Evolutionary conservation across 2,113 vertebrate genomes (phyloP).

Genomic region (Eulacestoma nigropectus): DNA sequence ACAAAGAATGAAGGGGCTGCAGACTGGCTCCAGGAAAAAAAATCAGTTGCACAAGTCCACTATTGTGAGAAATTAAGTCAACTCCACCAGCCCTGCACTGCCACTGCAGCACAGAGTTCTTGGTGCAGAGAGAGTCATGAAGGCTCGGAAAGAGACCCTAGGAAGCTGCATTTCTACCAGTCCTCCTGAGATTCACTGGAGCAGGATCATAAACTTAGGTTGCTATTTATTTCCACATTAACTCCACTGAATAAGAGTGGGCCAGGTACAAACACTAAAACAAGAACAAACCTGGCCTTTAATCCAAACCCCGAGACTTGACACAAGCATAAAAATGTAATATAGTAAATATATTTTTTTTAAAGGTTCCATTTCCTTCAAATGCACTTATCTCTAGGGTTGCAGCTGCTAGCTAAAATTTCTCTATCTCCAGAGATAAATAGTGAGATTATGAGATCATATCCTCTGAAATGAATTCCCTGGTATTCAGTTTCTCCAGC

Average conservation of each 20-base stretch:
- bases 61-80: not conserved
- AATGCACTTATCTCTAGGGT: constrained; percentile 12
- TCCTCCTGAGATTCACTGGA: not conserved
- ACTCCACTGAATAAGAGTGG: not conserved
- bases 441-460: constrained; percentile 41
- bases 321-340: not conserved
- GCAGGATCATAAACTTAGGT: not conserved
- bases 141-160: not conserved
- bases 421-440: constrained; percentile 44
- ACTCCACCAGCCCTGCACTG: not conserved
- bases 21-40: not conserved
- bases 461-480: constrained; percentile 33
- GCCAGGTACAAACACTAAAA: not conserved
- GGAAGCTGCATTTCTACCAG: not conserved
- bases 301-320: not conserved
- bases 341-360: not conserved
- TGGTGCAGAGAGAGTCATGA: not conserved
- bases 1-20: not conserved
- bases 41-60: not conserved
- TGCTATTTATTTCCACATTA: not conserved
- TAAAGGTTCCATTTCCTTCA: not conserved
- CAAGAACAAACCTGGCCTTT: not conserved
- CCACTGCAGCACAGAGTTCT: not conserved
- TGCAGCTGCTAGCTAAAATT: constrained; percentile 17
- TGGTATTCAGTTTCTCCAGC: constrained; percentile 22